Base-by-base conservation (phyloP, 1,140 invertebrate genomes). In the Meloidogyne exigua region DNA sequence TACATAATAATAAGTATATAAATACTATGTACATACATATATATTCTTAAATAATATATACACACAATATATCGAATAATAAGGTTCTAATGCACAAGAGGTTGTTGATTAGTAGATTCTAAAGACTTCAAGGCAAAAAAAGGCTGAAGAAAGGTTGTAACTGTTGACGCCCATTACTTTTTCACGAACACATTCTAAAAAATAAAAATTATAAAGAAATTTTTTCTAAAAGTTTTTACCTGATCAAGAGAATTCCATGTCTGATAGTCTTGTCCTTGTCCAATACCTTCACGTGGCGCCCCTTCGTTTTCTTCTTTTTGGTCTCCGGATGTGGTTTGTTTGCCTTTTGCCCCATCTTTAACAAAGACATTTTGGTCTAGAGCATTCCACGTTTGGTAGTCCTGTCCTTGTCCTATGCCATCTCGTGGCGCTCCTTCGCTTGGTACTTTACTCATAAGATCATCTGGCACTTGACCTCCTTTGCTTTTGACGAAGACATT, bases 281-380 rank as follows among this genome's bases (percentile, higher is more conserved):
- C 49, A 57, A 57, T 57, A 57, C 49, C 49, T n/a, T 57, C 49
- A 57, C 49, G 49, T 18, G 44, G 44, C 18, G 49, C 49, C 21
- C 49, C 49, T 57, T 57, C 49, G 21, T n/a, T n/a, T 12, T 32
- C 28, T 32, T 32, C 28, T 32, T 32, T 39, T 10, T 4, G 36
- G 4, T n/a, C 49, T 4, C n/a, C 49, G 21, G 49, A 12, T 57
- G n/a, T 57, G 49, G 0, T 57, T n/a, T 57, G 49, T n/a, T 57
- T 57, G 18, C 49, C 49, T 15, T 49, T 49, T 49, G n/a, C n/a
- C 28, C 49, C 49, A n/a, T 57, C 49, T 21, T 57, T 57, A n/a
- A 57, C 49, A 57, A 57, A 57, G 49, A 57, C 49, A 57, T 57
- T 57, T 57, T 57, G 49, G 49, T 57, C 49, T 57, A 57, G 49